These are phyloP conservation scores for Leucoptera coffeella DNA, from an alignment of 2,888 invertebrate genomes.

Conservation along the genomic window DNA sequence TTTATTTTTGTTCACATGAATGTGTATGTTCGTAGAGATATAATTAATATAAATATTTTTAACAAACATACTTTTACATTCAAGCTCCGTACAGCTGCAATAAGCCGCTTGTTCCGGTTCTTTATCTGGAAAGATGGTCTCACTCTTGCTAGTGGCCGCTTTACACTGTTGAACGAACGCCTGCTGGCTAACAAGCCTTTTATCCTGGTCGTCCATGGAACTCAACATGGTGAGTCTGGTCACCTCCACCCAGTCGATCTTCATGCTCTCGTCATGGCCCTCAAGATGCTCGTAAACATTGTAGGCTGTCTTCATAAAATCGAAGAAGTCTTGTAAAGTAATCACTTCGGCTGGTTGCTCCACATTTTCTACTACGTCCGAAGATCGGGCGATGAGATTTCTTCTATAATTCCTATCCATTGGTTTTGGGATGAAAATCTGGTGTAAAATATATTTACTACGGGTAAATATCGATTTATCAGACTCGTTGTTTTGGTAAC, in stretches of 20 bases:
- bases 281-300: conserved; percentile 53
- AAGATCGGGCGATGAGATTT: no score
- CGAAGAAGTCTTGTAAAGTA: conserved; percentile 63
- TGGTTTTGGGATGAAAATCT: no score
- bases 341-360: conserved; percentile 49
- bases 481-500: no score
- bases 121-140: conserved; percentile 22
- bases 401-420: no score
- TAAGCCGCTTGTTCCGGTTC: conserved; percentile 13
- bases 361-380: no score
- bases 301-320: conserved; percentile 68
- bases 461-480: no score
- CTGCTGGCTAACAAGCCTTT: conserved; percentile 32
- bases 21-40: no score
- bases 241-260: conserved; percentile 47
- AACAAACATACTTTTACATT: conserved; percentile 25
- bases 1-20: no score
- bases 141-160: conserved; percentile 28
- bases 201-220: conserved; percentile 38
- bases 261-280: conserved; percentile 32
- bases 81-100: conserved; percentile 32
- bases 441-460: no score
- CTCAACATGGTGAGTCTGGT: conserved; percentile 41
- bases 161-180: conserved; percentile 22
- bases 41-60: no score